Base-by-base conservation (phyloP, 2,797 vertebrate genomes). In the Cynodonichthys magdalenae region DNA sequence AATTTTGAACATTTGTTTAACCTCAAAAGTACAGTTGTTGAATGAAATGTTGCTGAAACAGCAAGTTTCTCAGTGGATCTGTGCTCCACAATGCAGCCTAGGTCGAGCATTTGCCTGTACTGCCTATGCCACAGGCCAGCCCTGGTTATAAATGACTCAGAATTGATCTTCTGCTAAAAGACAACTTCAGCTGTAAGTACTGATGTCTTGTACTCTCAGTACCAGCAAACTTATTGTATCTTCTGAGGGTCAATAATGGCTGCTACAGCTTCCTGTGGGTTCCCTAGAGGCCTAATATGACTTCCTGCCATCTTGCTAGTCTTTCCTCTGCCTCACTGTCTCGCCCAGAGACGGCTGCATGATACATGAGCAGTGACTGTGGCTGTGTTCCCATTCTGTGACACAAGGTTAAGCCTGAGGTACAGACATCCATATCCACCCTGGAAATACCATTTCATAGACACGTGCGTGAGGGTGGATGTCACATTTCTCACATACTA, bases 251-350 rank as follows among this genome's bases (percentile, higher is more conserved):
- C 64, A 84, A 80, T 86, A 82, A 82, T 86, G 79, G 78, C 69
- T 62, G 66, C 79, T 88, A 86, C 75, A 73, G 83, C 71, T 93
- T 94, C 90, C 92, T 90, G 63, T 78, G 28, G 29, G 66, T 80
- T 61, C 89, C 75, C 82, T 49, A 3, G 80, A 73, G 87, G 62
- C 81, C 71, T 87, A 81, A 68, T 88, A 93, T 90, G 86, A 92
- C 90, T 93, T 92, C 91, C 91, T 91, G 77, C 79, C 84, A 85
- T 92, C 84, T 86, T 85, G 79, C 74, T 59, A 56, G 86, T 81
- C 83, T 84, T 83, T 82, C 81, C 66, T 83, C 75, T 65, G 65
- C 54, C 68, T 85, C 91, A 79, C 86, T 85, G 74, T 84, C 80
- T 78, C 45, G 46, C 69, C 66, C 71, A 78, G 65, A 79, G 58